Evolutionary conservation across 1,140 invertebrate genomes (phyloP), one percentile per base, ranked within the genome.

Genomic region (Oppia nitens): DNA sequence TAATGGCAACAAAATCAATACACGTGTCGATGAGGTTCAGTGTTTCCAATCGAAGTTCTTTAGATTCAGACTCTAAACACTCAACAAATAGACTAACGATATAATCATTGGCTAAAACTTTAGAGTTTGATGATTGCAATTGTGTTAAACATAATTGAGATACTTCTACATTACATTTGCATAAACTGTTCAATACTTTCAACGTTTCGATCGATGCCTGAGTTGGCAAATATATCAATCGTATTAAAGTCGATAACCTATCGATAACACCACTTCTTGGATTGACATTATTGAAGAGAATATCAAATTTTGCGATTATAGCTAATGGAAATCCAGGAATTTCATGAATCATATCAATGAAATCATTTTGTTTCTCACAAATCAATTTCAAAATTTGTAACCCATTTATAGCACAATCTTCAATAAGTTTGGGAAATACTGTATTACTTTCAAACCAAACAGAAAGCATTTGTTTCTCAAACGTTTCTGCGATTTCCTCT

Each of bases 41-140:
- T 11, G 55, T 29, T 58, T 58, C 63, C 65, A 68, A 25, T 61
- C 69, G 2, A 68, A 63, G 28, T 65, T 12, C 71, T 20, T 68
- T 64, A 47, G 76, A 76, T 55, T 87, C 84, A 55, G 75, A 74
- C 65, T 93, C 88, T 45, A 94, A 68, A 67, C 85, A 86, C 66
- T 91, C 85, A 25, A 93, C 87, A 74, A 93, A 92, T 32, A 68
- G 56, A n/a, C 60, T 79, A 82, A 64, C 82, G 78, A 6, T 47
- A 29, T 53, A 51, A n/a, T 63, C 62, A 3, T 55, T 53, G 28
- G 40, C 57, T 27, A 62, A 28, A 25, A 23, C 26, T 21, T 25
- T 14, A 48, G 45, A 58, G 23, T 58, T 53, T 26, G 27, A 61
- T 45, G 57, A 59, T 1, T 28, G 26, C 12, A 63, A 26, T 24